Evolutionary conservation across 2,888 invertebrate genomes (phyloP), one percentile per base, ranked within the genome.

Genomic region (Scaptomyza tumidula): DNA sequence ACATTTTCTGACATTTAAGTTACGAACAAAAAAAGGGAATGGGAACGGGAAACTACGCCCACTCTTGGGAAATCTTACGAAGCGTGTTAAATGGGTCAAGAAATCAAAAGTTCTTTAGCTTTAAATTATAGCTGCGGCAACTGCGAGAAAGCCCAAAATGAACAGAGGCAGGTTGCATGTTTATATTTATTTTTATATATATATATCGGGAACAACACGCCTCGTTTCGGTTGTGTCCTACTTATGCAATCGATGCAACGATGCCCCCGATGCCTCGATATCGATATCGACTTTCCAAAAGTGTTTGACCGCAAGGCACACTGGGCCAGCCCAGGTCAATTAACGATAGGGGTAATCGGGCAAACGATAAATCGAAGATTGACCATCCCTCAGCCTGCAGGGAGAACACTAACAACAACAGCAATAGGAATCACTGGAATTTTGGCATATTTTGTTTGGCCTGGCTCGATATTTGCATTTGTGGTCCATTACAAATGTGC

Each of bases 1-100:
- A 75, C 75, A 75, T 75, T 75, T 75, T 78, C 45, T 75, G 75
- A 79, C 75, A 75, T 78, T 75, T 75, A 75, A 75, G 5, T 35
- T 11, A 24, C 37, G 37, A 10, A 4, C 2, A 1, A 13, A n/a
- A n/a, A n/a, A n/a, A n/a, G n/a, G n/a, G n/a, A n/a, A n/a, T n/a
- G 19, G 16, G 37, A 39, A 27, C 31, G 16, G n/a, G 14, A 3
- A 35, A 24, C 19, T 19, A 3, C 61, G 62, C 59, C 62, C 61
- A 70, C 58, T 44, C 54, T n/a, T n/a, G 59, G 64, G 54, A 35
- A 77, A 70, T 37, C 31, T 11, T 14, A 41, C 31, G 54, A 49
- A 64, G 35, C 56, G 54, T 60, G 62, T 49, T 37, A 69, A 75
- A 53, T 75, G 61, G 75, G 79, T 61, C 79, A 52, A 57, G 74